Conservation (phyloP, 2,797 vertebrate genomes). For the Peromyscus nudipes region DNA sequence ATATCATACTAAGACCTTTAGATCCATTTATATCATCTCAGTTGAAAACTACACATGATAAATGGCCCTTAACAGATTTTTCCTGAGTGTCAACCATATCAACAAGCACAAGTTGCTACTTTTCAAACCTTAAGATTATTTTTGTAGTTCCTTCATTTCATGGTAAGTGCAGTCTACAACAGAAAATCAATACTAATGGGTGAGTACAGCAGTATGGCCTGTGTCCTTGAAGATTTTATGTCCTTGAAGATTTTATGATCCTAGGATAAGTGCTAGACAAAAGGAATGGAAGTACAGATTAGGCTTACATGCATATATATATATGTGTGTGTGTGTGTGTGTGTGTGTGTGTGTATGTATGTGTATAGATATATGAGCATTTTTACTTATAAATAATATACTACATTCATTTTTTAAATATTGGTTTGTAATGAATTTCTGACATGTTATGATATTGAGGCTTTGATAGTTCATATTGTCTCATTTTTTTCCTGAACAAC, state of each 20-base stretch:
- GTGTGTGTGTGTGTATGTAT: too few relatives aligned
- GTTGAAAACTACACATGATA: slow-evolving; percentile 42
- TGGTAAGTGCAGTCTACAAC: slow-evolving; percentile 54
- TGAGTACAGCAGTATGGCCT: slow-evolving; percentile 11
- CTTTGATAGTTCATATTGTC: background rate
- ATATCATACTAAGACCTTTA: background rate
- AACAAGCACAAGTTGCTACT: slow-evolving; percentile 58
- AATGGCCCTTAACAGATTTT: slow-evolving; percentile 50
- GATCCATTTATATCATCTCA: slow-evolving; percentile 41
- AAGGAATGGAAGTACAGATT: background rate
- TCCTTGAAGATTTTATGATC: slow-evolving; percentile 51
- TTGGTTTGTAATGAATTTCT: slow-evolving; percentile 12
- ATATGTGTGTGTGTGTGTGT: too few relatives aligned
- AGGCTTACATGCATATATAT: background rate
- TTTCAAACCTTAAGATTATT: slow-evolving; percentile 60
- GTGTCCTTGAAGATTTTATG: slow-evolving; percentile 51
- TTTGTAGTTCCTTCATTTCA: slow-evolving; percentile 65
- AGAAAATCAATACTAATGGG: slow-evolving; percentile 68
- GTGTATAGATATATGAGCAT: too few relatives aligned
- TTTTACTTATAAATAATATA: background rate
- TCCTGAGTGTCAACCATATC: background rate
- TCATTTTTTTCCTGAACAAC: slow-evolving; percentile 28
- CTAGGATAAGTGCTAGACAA: background rate
- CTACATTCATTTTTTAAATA: background rate
- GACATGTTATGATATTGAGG: background rate